Evolutionary conservation across 2,888 invertebrate species (phyloP), one percentile per base, ranked within the genome.

Genomic region (Sialis lutaria): DNA sequence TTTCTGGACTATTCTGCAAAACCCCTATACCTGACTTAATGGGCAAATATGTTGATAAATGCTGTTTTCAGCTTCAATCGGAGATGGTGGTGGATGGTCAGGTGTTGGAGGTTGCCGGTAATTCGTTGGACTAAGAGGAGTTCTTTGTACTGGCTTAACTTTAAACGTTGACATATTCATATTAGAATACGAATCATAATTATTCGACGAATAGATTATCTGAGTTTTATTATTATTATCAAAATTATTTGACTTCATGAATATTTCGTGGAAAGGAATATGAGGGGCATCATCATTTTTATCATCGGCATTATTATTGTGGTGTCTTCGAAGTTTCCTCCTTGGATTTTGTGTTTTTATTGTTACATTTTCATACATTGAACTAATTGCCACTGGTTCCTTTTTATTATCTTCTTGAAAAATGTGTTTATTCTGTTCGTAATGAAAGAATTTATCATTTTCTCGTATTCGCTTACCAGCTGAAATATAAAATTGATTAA

Each of bases 41-140:
- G 90, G 90, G 58, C 88, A 75, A 58, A 93, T 91, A 65, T 87
- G 77, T 61, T 89, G 86, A 60, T 89, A 85, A 57, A 93, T 93
- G 58, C 84, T 82, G 64, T 78, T 79, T 65, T 89, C 86, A 0
- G 93, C 92, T 55, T 90, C 88, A 57, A 77, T 74, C 4, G 92
- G 89, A 7, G 89, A 82, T 0, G 93, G 93, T 2, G 93, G 92
- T 4, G 92, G 91, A 67, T 91, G 91, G 56, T 92, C 91, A 0
- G 92, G 92, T 8, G 92, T 93, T 7, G 92, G 89, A 8, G 92
- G 91, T 65, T 92, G 91, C 46, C 79, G 76, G 58, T 91, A 91
- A 61, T 89, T 86, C 43, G 89, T 87, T 13, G 92, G 92, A 55
- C 89, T 90, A 55, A 86, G 68, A 0, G 92, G 92, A 56, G 73